Evolutionary conservation across 2,888 invertebrate species (phyloP).

Genomic region (Pogonocherus hispidulus): DNA sequence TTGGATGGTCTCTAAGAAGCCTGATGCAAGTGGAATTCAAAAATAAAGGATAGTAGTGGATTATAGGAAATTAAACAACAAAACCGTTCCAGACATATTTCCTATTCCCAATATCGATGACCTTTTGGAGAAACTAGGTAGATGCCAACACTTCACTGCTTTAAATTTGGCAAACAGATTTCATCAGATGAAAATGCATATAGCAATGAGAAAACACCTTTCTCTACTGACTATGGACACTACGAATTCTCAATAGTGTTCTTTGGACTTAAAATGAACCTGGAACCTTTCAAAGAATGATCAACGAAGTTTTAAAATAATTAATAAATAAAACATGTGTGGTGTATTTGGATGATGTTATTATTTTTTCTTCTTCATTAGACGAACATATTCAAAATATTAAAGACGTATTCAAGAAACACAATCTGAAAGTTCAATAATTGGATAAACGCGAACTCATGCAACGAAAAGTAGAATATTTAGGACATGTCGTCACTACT

Average conservation of each 20-base stretch:
- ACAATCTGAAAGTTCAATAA: not conserved
- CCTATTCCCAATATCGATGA: constrained; percentile 9
- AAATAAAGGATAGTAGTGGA: constrained; percentile 51
- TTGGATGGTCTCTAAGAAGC: constrained; percentile 62
- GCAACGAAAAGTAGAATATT: not conserved
- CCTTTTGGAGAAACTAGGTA: constrained; percentile 12
- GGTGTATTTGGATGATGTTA: not conserved
- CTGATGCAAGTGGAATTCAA: constrained; percentile 55
- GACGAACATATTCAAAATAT: not conserved
- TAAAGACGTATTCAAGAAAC: constrained; percentile 3
- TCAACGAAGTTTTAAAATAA: not conserved
- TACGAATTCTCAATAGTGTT: not conserved
- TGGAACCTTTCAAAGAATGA: not conserved
- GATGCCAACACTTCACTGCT: constrained; percentile 2
- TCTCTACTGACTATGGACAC: not conserved
- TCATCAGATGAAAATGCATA: constrained; percentile 14
- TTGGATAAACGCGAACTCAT: not conserved
- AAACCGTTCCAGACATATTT: constrained; percentile 1
- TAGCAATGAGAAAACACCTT: not conserved
- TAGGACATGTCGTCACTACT: not conserved
- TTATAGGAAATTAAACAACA: not conserved
- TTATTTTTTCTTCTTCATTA: not conserved
- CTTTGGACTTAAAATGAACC: not conserved
- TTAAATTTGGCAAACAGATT: not conserved
- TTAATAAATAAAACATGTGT: not conserved